A percentile compares a stretch with the other conserved stretches of the same genome.
These are phyloP conservation scores for Chloroceryle amazona DNA, from an alignment of 2,797 vertebrate genomes.

Conservation along the genomic window DNA sequence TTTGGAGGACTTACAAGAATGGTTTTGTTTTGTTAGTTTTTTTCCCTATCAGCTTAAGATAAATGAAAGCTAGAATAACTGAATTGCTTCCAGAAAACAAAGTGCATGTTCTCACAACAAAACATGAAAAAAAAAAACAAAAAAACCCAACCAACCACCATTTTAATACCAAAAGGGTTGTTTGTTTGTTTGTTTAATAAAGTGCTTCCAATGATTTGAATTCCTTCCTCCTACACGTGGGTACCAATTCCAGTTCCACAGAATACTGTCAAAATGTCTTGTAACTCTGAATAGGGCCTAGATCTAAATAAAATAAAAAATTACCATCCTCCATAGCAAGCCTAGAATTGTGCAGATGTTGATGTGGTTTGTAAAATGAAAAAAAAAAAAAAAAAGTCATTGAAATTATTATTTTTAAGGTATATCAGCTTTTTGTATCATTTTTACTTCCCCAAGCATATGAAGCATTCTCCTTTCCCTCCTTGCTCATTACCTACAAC, in stretches of 20 bases:
- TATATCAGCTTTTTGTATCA: neutral
- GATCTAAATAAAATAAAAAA: neutral
- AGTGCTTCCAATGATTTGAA: neutral
- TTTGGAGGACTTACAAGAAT: constrained; percentile 13
- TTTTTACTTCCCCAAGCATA: neutral
- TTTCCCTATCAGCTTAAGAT: neutral
- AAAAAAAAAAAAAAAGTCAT: neutral
- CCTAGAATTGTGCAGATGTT: neutral
- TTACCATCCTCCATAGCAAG: neutral
- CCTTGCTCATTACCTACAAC: constrained; percentile 21
- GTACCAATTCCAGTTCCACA: neutral
- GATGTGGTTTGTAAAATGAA: neutral
- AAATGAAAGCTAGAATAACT: constrained; percentile 48
- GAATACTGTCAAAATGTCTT: neutral
- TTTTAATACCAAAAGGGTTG: neutral
- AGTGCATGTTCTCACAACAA: neutral
- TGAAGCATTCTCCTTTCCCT: neutral
- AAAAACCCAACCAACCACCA: too few relatives aligned
- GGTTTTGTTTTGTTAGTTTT: constrained; percentile 18
- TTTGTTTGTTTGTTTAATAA: neutral
- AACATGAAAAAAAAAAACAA: neutral
- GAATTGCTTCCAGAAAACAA: constrained; percentile 25
- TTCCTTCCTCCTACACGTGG: neutral
- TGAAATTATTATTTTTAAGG: neutral
- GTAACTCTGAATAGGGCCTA: neutral